Percentiles rank a stretch among this genome's conserved stretches.
Evolutionary conservation across 2,888 invertebrate species (phyloP).

Genomic region (Chymomyza fuscimana): DNA sequence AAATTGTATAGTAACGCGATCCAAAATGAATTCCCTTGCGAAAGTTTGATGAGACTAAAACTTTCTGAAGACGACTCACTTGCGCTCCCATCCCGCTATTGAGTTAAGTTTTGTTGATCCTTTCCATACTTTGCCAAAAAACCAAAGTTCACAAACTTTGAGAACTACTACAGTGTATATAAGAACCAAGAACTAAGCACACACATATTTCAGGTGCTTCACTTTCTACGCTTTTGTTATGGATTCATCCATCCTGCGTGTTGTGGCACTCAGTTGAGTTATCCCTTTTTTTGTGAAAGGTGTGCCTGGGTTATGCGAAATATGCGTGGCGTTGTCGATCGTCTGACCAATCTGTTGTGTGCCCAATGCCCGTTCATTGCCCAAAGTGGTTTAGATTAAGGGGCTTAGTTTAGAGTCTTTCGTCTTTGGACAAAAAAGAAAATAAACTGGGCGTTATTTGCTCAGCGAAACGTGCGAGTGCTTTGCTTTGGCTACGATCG

Average conservation of each 20-base stretch:
- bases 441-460: slow-evolving; percentile 69
- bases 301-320: slow-evolving; percentile 72
- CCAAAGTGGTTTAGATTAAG: slow-evolving; percentile 76
- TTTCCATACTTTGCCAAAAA: background rate
- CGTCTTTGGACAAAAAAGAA: slow-evolving; percentile 24
- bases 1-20: too few relatives aligned
- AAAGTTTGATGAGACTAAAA: too few relatives aligned
- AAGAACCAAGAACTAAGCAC: background rate
- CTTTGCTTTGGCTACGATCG: slow-evolving; percentile 46
- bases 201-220: slow-evolving; percentile 14
- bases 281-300: slow-evolving; percentile 50
- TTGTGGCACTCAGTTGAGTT: slow-evolving; percentile 11
- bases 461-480: slow-evolving; percentile 74
- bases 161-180: too few relatives aligned
- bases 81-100: too few relatives aligned
- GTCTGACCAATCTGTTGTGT: background rate
- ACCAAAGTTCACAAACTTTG: background rate
- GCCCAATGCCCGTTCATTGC: slow-evolving; percentile 42
- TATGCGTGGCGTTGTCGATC: slow-evolving; percentile 65
- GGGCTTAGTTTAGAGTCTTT: slow-evolving; percentile 56
- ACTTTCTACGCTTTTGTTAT: slow-evolving; percentile 52
- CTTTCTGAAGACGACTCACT: too few relatives aligned
- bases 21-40: too few relatives aligned
- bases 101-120: too few relatives aligned
- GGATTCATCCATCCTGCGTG: slow-evolving; percentile 47